Evolutionary conservation across 2,888 invertebrate genomes (phyloP).

Genomic region (Polylopha cassiicola): DNA sequence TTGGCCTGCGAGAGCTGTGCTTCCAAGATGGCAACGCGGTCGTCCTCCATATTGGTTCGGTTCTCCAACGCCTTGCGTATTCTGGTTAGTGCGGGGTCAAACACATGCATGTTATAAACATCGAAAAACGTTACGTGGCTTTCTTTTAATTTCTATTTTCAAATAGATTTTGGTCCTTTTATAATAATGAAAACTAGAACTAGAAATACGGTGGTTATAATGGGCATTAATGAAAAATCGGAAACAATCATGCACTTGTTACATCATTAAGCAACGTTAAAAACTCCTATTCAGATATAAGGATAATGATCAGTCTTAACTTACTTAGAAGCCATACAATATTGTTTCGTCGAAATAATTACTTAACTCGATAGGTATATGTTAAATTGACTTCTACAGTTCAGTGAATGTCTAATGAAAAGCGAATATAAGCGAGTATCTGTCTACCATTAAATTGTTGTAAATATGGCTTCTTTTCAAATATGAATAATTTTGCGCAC

Average conservation of each 20-base stretch:
- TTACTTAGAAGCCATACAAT: constrained; percentile 16
- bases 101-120: constrained; percentile 76
- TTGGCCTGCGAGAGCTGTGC: constrained; percentile 99
- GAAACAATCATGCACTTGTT: constrained; percentile 54
- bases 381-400: too few relatives aligned
- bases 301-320: constrained; percentile 14
- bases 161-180: too few relatives aligned
- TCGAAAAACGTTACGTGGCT: constrained; percentile 37
- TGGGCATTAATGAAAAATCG: constrained; percentile 48
- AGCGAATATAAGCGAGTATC: too few relatives aligned
- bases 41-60: constrained; percentile 99
- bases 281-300: constrained; percentile 17
- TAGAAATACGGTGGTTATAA: constrained; percentile 64
- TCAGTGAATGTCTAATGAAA: too few relatives aligned
- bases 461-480: too few relatives aligned
- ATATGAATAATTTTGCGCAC: too few relatives aligned
- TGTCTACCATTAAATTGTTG: too few relatives aligned
- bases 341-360: constrained; percentile 38
- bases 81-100: constrained; percentile 81
- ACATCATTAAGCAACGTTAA: constrained; percentile 31
- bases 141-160: constrained; percentile 20
- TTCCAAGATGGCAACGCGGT: constrained; percentile 97
- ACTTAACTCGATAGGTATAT: constrained; percentile 10
- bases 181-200: constrained; percentile 31
- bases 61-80: constrained; percentile 99